Evolutionary conservation across 37 sponge, comb jelly and placozoan species (phyloP).

Genomic region (Crambe crambe): DNA sequence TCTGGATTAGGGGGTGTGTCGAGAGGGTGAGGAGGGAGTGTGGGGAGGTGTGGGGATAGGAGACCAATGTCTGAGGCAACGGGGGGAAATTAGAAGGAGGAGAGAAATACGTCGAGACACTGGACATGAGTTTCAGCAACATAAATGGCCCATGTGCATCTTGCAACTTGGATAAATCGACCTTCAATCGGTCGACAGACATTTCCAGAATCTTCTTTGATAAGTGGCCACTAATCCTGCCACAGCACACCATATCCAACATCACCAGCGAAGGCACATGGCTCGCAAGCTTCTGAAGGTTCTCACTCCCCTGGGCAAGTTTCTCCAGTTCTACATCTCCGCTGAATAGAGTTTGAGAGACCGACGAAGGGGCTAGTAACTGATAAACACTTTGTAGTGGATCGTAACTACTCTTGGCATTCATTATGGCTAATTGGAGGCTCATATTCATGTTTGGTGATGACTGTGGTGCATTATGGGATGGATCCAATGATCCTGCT

Average conservation of each 20-base stretch:
- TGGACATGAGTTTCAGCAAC: conserved; percentile 1
- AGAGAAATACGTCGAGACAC: not conserved
- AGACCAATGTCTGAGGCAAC: conserved; percentile 29
- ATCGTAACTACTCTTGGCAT: conserved; percentile 39
- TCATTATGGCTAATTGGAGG: conserved; percentile 67
- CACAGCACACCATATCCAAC: conserved; percentile 75
- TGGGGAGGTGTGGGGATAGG: conserved; percentile 40
- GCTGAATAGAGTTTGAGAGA: conserved; percentile 67
- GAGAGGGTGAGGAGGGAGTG: conserved; percentile 52
- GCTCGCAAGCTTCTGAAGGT: conserved; percentile 29
- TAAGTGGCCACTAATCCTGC: conserved; percentile 28
- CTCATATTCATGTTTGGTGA: not conserved
- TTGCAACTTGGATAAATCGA: not conserved
- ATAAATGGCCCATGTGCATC: not conserved
- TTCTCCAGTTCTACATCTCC: conserved; percentile 61
- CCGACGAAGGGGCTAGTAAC: conserved; percentile 49
- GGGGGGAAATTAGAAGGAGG: not conserved
- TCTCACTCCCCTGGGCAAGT: conserved; percentile 26
- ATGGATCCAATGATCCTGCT: not conserved
- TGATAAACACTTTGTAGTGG: conserved; percentile 60
- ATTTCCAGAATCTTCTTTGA: conserved; percentile 50
- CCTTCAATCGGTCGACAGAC: conserved; percentile 37
- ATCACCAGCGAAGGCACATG: conserved; percentile 66
- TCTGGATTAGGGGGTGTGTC: not conserved
- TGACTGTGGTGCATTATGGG: not conserved